These are phyloP conservation scores for Sebastes trivittatus DNA, from an alignment of 2,797 vertebrate species.

Conservation along the genomic window DNA sequence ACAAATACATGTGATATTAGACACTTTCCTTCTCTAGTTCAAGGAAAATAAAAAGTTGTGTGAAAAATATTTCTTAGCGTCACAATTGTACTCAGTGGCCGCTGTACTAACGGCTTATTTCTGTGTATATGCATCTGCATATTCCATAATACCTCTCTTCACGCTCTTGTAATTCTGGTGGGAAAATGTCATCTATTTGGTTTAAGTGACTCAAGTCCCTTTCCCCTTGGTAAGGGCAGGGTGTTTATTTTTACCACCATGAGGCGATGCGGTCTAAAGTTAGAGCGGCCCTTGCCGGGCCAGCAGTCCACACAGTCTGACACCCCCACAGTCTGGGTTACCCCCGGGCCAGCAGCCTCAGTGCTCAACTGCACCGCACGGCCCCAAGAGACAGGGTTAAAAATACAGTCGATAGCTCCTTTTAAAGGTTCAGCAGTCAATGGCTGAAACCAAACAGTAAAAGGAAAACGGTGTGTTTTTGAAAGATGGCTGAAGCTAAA, in stretches of 20 bases:
- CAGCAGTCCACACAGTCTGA: constrained; percentile 68
- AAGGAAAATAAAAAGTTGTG: not conserved
- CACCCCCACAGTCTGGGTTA: constrained; percentile 79
- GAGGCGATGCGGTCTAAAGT: constrained; percentile 77
- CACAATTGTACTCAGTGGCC: not conserved
- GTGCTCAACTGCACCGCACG: constrained; percentile 49
- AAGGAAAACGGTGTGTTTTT: constrained; percentile 74
- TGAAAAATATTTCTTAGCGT: not conserved
- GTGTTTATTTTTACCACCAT: constrained; percentile 78
- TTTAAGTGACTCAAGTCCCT: constrained; percentile 57
- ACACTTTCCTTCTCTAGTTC: not conserved
- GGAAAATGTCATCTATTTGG: constrained; percentile 63
- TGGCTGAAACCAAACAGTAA: constrained; percentile 63
- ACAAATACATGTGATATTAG: not conserved
- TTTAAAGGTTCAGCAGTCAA: constrained; percentile 78
- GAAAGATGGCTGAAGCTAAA: constrained; percentile 55
- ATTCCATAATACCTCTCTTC: not conserved
- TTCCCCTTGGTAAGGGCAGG: constrained; percentile 47
- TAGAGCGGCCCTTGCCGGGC: constrained; percentile 65
- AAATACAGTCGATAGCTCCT: constrained; percentile 77
- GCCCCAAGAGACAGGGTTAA: constrained; percentile 78
- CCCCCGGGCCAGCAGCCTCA: constrained; percentile 66
- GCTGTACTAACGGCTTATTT: not conserved
- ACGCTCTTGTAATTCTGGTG: constrained; percentile 45
- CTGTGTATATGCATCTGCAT: not conserved